Base-by-base conservation (phyloP, 2,113 vertebrate species). In the Argyrosomus japonicus region DNA sequence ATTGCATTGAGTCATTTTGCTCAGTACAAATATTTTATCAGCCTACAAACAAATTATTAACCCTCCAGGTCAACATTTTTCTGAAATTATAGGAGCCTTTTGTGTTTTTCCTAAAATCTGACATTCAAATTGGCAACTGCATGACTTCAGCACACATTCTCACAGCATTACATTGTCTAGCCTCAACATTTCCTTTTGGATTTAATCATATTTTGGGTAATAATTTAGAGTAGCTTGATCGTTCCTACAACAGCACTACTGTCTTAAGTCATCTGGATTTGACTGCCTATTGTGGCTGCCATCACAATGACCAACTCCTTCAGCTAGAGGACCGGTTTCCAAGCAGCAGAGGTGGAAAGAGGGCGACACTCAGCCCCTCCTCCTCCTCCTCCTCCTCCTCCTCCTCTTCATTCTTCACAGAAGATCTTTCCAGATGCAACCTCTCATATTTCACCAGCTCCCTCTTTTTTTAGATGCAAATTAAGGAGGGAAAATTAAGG, bases 361-460 rank as follows among this genome's bases (percentile, higher is more conserved):
- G 57, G 48, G 78, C 27, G 23, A 15, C 70, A 19, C 2, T 32
- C 40, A 51, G 67, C 68, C 74, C 63, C 56, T 67, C 69, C 65
- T 57, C 68, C 76, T 36, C 69, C 60, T 57, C 68, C 76, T 79
- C 40, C 25, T 77, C 58, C 18, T 79, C 40, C 29, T 77, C 58
- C 18, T 68, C 53, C 32, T 81, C 32, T 71, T 79, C 69, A 60
- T 75, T 76, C 86, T 82, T 84, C 87, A 77, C 78, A 68, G 91
- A 94, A 91, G 92, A 92, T 68, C 61, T 92, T 89, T 91, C 92
- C 89, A 88, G 86, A 89, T 79, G 91, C 85, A 90, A 81, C 65
- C 40, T 69, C 47, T 82, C 64, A 64, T 51, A 84, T 88, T 88
- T 90, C 87, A 84, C 62, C 63, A 84, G 77, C 82, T 87, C 77